Evolutionary conservation across 2,888 invertebrate species (phyloP), one percentile per base, ranked within the genome.

Genomic region (Falcaria lacertinaria): DNA sequence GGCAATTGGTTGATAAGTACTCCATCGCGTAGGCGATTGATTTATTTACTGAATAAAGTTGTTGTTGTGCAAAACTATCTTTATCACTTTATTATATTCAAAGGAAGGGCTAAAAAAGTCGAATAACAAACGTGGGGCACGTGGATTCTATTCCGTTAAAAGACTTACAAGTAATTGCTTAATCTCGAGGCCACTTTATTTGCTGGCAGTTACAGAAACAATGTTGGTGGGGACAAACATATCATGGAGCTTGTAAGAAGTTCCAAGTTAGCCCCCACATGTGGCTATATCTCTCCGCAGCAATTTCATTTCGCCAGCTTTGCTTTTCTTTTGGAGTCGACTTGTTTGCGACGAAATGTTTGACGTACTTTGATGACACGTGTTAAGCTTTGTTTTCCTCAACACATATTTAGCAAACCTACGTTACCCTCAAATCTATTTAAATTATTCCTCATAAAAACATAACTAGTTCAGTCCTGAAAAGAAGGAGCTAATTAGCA

Each of bases 231-330:
- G 28, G 28, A 11, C 11, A 28, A 28, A 28, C 28, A 11, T 28
- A 7, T 28, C 11, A 4, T 11, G 28, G 11, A 22, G 22, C 19
- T 1, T 17, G 35, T 17, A 2, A 17, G 2, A 4, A 5, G 11
- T 13, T 17, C 16, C 17, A 5, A 35, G 16, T 13, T 17, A 13
- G 13, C n/a, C 34, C 1, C 2, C 7, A 36, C 17, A 37, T 37
- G 22, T 25, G 37, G 15, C 22, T 15, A 37, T 37, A 22, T 25
- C 37, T 25, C 37, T 37, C 7, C 14, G 14, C 22, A 19, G 22
- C 19, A 37, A 25, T 37, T 37, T 15, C 25, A 15, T 41, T 34
- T 15, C 25, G 41, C 41, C 11, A 34, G 34, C 25, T 41, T 34
- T 19, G 19, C 34, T 13, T 35, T 41, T 25, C 41, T 41, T 41